Evolutionary conservation across 2,888 invertebrate species (phyloP).

Genomic region (Hymenopus coronatus): DNA sequence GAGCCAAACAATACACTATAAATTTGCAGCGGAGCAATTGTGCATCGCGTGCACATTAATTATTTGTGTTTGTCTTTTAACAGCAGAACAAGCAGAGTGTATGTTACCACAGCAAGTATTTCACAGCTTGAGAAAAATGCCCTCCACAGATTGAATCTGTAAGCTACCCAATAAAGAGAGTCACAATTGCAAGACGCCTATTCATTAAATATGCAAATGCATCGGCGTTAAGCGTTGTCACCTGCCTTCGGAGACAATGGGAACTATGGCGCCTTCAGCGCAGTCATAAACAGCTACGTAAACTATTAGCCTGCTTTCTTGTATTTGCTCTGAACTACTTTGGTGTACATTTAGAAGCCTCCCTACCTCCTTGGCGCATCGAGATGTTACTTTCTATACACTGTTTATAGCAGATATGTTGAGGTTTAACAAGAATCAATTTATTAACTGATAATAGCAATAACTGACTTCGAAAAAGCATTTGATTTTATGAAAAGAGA

Average conservation of each 20-base stretch:
- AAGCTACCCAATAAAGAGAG: not conserved
- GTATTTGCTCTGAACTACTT: not conserved
- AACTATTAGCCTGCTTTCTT: not conserved
- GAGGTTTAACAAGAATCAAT: too few species aligned
- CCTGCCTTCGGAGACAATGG: not conserved
- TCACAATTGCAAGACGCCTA: not conserved
- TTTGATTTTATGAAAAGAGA: too few species aligned
- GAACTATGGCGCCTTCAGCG: not conserved
- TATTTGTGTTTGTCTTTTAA: not conserved
- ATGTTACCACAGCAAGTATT: not conserved
- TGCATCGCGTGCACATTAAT: not conserved
- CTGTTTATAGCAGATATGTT: too few species aligned
- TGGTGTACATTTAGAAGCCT: too few species aligned
- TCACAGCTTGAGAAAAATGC: not conserved
- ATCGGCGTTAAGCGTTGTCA: not conserved
- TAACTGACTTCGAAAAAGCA: too few species aligned
- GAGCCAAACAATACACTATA: slow-evolving; percentile 5
- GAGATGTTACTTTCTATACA: too few species aligned
- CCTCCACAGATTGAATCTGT: not conserved
- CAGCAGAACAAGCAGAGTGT: not conserved
- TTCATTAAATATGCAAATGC: not conserved
- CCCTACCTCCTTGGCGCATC: too few species aligned
- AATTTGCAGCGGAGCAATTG: slow-evolving; percentile 2
- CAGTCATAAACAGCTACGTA: not conserved
- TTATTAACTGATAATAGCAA: too few species aligned